These are phyloP conservation scores for Poicephalus meyeri DNA, from an alignment of 2,113 vertebrate species.

Conservation along the genomic window DNA sequence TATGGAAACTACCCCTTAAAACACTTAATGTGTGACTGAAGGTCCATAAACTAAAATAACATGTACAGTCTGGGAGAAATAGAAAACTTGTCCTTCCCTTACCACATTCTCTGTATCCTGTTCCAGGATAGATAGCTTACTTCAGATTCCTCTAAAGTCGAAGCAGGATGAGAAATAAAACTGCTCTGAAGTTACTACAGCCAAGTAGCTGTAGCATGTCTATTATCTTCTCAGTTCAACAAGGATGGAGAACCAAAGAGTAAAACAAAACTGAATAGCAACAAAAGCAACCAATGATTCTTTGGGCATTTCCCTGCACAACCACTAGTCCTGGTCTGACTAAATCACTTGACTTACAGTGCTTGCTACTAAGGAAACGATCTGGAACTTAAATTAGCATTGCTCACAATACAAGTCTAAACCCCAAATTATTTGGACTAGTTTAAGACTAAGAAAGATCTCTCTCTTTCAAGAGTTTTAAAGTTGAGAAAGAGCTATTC, in stretches of 20 bases:
- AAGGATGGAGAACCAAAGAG: neutral
- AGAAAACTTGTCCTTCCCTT: neutral
- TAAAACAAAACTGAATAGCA: neutral
- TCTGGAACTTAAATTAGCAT: constrained; percentile 52
- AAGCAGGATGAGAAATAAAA: neutral
- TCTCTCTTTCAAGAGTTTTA: neutral
- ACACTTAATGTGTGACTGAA: neutral
- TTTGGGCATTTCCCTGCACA: neutral
- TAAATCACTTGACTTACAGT: constrained; percentile 21
- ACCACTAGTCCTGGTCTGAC: neutral
- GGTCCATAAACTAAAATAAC: neutral
- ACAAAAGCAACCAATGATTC: neutral
- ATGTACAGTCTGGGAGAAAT: neutral
- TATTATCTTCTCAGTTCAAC: neutral
- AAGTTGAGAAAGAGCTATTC: constrained; percentile 42
- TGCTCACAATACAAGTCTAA: constrained; percentile 19
- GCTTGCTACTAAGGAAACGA: constrained; percentile 39
- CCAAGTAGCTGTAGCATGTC: neutral
- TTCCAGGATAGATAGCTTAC: neutral
- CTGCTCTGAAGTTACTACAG: neutral
- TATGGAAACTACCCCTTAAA: neutral
- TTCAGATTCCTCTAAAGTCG: neutral
- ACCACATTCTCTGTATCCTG: neutral
- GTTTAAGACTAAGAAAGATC: neutral
- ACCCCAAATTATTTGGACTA: neutral